Evolutionary conservation across 2,888 invertebrate genomes (phyloP).

Genomic region (Sphecodes monilicornis): DNA sequence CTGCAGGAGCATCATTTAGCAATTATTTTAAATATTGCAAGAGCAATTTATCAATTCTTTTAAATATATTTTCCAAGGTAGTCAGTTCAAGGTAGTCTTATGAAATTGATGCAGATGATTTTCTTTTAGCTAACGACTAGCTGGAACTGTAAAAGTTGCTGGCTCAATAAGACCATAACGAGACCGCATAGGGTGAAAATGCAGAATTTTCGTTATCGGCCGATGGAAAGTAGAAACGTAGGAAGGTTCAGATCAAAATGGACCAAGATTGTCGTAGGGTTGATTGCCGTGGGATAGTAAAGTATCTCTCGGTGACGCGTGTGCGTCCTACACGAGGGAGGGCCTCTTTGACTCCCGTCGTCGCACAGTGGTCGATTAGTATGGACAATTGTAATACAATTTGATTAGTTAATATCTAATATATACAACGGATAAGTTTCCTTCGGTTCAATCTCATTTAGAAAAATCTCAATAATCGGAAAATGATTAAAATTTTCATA

Average conservation of each 20-base stretch:
- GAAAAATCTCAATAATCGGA: background rate
- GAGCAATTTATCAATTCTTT: too few species aligned
- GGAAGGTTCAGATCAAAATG: background rate
- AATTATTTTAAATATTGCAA: too few species aligned
- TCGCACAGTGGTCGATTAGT: conserved; percentile 2
- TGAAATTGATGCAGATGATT: background rate
- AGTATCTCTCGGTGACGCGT: background rate
- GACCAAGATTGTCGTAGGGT: background rate
- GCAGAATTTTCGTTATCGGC: background rate
- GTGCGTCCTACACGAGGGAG: background rate
- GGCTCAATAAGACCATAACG: background rate
- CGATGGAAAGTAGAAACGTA: background rate
- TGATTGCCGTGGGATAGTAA: background rate
- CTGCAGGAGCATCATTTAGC: background rate
- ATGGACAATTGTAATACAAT: background rate
- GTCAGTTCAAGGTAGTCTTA: too few species aligned
- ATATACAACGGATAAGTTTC: background rate
- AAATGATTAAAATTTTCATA: background rate
- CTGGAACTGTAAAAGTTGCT: background rate
- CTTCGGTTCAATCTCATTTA: background rate
- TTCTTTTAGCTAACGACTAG: background rate
- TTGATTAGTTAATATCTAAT: too few species aligned
- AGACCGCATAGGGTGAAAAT: background rate
- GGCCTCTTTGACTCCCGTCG: background rate
- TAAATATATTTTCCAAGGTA: too few species aligned